Percentiles rank a stretch among this genome's conserved stretches.
Evolutionary conservation across 2,113 vertebrate genomes (phyloP).

Genomic region (Crotalus helleri): DNA sequence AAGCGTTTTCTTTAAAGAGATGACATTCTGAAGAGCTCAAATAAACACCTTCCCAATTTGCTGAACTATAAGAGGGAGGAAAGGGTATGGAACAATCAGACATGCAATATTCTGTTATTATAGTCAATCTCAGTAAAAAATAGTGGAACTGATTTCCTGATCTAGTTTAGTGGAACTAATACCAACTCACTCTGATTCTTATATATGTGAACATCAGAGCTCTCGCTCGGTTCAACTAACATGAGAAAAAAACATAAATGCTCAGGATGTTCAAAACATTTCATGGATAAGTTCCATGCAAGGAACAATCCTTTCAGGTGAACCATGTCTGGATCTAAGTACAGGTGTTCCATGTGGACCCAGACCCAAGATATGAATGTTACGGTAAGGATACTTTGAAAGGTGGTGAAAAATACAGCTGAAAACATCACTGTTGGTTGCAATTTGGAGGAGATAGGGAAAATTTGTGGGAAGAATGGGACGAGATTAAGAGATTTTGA

Average conservation of each 20-base stretch:
- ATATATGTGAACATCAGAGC: not conserved
- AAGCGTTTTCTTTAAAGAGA: not conserved
- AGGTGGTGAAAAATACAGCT: not conserved
- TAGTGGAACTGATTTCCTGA: not conserved
- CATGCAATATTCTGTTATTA: not conserved
- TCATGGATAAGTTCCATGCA: not conserved
- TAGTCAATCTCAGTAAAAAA: not conserved
- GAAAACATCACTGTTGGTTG: not conserved
- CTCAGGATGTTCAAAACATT: not conserved
- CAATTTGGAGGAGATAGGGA: not conserved
- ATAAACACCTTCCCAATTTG: not conserved
- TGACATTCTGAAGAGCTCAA: not conserved
- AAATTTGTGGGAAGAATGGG: not conserved
- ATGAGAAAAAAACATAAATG: not conserved
- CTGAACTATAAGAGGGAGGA: not conserved
- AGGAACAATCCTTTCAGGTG: not conserved
- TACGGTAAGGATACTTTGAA: not conserved
- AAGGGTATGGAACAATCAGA: not conserved
- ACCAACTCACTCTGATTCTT: not conserved
- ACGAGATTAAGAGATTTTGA: not conserved
- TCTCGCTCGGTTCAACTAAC: not conserved
- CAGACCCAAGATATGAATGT: not conserved
- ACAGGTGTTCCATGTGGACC: not conserved
- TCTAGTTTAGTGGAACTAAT: not conserved
- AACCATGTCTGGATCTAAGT: not conserved